Conservation (phyloP, 2,113 vertebrate genomes). For the Dolichallabes microphthalmus region DNA sequence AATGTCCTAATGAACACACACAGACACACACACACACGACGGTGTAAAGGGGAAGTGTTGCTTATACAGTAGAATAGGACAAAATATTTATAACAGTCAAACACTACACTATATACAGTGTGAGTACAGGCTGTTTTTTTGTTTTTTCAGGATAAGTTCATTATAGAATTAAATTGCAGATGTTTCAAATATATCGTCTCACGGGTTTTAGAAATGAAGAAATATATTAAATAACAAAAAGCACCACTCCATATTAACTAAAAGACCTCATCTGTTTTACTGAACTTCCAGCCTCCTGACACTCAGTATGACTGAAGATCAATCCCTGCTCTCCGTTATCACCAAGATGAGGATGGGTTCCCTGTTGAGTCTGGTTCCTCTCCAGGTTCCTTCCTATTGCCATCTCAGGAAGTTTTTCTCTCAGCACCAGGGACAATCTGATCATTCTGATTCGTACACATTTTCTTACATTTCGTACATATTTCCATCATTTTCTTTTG, state of each 20-base stretch:
- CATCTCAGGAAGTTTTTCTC: no score
- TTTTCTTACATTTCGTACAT: no score
- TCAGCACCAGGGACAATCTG: no score
- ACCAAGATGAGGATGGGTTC: no score
- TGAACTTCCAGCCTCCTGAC: no score
- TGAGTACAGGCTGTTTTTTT: background rate
- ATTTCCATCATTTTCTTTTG: no score
- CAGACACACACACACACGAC: background rate
- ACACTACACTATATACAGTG: background rate
- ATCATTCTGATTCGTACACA: no score
- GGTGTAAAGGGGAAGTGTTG: background rate
- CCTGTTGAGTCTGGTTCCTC: no score
- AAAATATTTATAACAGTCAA: background rate
- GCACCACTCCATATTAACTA: background rate
- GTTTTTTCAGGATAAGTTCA: background rate
- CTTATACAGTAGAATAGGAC: background rate
- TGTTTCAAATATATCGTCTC: background rate
- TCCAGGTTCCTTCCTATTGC: no score
- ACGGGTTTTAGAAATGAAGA: background rate
- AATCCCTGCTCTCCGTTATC: no score
- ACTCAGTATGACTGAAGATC: no score
- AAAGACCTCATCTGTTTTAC: no score
- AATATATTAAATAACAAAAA: background rate
- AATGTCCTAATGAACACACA: slow-evolving; percentile 79
- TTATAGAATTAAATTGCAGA: background rate